Evolutionary conservation across 2,888 invertebrate species (phyloP), one percentile per base, ranked within the genome.

Genomic region (Trissonchulus sp.): DNA sequence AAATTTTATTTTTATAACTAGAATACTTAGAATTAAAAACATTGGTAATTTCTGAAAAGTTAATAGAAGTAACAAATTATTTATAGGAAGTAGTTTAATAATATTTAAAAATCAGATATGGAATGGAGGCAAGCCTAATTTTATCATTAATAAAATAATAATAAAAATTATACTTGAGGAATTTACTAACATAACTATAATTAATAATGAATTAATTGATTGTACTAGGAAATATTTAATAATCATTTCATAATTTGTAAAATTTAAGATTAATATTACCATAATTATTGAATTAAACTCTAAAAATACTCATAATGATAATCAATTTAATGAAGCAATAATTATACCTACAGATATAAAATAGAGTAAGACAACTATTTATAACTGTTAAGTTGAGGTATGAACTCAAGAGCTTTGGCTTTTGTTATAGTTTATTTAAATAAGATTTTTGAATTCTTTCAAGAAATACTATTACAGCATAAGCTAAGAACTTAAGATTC

Each of bases 131-230:
- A 48, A 48, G 23, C 48, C 48, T 48, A 48, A 48, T 23, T 48
- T 48, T n/a, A n/a, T n/a, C n/a, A n/a, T n/a, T n/a, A n/a, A n/a
- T n/a, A n/a, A n/a, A n/a, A n/a, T n/a, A n/a, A n/a, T n/a, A 48
- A 48, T 48, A 48, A 48, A 48, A 48, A 48, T 48, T 48, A 48
- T n/a, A n/a, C n/a, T n/a, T n/a, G n/a, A n/a, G n/a, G n/a, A n/a
- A n/a, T n/a, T n/a, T n/a, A n/a, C n/a, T n/a, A n/a, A n/a, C n/a
- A n/a, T n/a, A n/a, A 48, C 23, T 15, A 48, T 23, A 48, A 48
- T 48, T 48, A 8, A 8, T 48, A 48, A 48, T 48, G 48, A 48
- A 23, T 48, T 48, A 8, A 48, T 23, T 15, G 48, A 48, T 48
- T 48, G 48, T 8, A 48, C 23, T 48, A 48, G 23, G 48, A 48